Evolutionary conservation across 2,888 invertebrate genomes (phyloP).

Genomic region (Hylaea fasciaria): DNA sequence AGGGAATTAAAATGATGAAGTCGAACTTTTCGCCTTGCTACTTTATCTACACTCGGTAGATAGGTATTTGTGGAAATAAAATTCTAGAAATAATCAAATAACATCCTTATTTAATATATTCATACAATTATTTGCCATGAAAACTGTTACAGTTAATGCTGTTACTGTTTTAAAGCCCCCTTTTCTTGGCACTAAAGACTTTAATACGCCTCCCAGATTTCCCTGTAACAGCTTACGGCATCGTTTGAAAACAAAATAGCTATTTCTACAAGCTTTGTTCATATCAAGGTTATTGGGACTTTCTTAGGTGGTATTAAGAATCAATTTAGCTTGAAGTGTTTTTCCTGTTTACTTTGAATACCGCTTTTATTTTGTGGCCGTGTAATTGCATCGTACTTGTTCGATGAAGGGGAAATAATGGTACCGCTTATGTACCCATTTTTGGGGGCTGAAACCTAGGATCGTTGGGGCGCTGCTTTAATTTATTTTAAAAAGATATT

Average conservation of each 20-base stretch:
- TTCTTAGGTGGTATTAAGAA: conserved; percentile 17
- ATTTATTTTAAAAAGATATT: conserved; percentile 7
- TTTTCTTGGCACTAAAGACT: conserved; percentile 20
- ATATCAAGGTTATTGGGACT: conserved; percentile 3
- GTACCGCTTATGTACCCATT: conserved; percentile 24
- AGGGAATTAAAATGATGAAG: no score
- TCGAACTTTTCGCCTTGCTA: no score
- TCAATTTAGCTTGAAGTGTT: conserved; percentile 28
- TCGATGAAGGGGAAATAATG: conserved; percentile 34
- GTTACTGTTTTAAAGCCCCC: conserved; percentile 5
- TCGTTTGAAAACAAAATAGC: conserved; percentile 24
- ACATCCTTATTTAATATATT: no score
- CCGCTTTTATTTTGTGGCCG: conserved; percentile 27
- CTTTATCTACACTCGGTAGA: no score
- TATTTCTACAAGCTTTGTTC: conserved; percentile 17
- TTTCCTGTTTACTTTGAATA: conserved; percentile 24
- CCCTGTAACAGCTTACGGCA: conserved; percentile 26
- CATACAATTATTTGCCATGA: no score
- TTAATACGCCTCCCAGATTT: conserved; percentile 21
- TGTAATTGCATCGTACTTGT: conserved; percentile 35
- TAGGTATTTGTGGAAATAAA: no score
- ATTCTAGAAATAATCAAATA: no score
- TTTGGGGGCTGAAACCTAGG: conserved; percentile 12
- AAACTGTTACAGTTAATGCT: neutral
- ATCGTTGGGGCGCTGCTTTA: conserved; percentile 10